phyloP scores from a whole-genome alignment of 2,888 invertebrate genomes.

The Drosophila nr. perissopoda region DNA sequence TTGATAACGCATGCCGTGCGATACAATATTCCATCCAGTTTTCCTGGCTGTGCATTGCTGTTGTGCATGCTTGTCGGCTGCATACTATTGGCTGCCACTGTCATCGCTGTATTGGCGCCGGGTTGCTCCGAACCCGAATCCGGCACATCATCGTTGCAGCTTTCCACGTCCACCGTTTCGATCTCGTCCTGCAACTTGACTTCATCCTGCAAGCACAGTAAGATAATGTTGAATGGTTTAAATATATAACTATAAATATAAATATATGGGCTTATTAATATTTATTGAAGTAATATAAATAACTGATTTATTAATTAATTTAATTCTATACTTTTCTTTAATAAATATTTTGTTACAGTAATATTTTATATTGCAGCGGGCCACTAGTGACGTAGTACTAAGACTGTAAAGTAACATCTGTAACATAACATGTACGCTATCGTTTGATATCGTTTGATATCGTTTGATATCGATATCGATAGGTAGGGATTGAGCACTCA shows the following conservation, averaged over 20 bases:
- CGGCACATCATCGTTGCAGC: conserved; percentile 85
- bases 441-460: background rate
- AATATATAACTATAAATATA: background rate
- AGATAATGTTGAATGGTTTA: background rate
- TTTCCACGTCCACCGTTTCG: conserved; percentile 89
- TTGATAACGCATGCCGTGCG: conserved; percentile 84
- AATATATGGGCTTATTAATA: too few relatives aligned
- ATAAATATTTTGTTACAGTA: background rate
- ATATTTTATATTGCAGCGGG: background rate
- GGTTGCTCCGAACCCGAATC: conserved; percentile 84
- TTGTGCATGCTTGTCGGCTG: conserved; percentile 75
- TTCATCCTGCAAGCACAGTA: conserved; percentile 65
- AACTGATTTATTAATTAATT: background rate
- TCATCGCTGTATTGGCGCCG: conserved; percentile 12
- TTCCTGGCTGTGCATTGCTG: conserved; percentile 81
- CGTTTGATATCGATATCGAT: background rate
- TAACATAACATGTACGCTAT: background rate
- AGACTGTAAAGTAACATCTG: background rate
- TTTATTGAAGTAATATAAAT: background rate
- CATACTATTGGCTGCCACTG: conserved; percentile 20
- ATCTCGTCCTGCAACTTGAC: conserved; percentile 87
- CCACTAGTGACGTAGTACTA: background rate
- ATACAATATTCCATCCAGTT: conserved; percentile 83
- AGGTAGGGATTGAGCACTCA: too few relatives aligned
- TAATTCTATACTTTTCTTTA: background rate